Base-by-base conservation (phyloP, 2,888 invertebrate species). In the Diplazon laetatorius region DNA sequence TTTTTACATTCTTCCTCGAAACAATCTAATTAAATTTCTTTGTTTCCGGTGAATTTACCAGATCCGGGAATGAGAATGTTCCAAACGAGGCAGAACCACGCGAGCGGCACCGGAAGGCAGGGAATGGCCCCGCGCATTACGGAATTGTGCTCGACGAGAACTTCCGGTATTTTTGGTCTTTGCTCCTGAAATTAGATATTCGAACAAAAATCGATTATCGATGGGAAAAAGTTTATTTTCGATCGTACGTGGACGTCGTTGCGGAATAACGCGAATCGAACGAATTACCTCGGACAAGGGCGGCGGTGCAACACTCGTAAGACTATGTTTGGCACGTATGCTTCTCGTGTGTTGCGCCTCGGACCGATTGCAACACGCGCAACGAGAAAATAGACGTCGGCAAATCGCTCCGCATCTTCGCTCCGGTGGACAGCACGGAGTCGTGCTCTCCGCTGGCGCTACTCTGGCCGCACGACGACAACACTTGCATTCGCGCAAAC, bases 51-150 rank as follows among this genome's bases (percentile, higher is more conserved):
- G 30, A 1, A 8, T 55, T 90, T 91, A 96, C 97, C 97, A 85
- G 94, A 91, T 73, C 97, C 97, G 0, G 97, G 97, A 62, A 96
- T 89, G 78, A 96, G 87, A 79, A 96, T 93, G 90, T 97, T 97
- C 91, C 96, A 95, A 22, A 97, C 89, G 68, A 97, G 94, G 89
- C 98, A 98, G 89, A 97, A 93, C 94, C 96, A 96, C 6, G 98
- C 98, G 65, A 98, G 92, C 63, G 94, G 95, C 8, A 96, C 92
- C 0, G 98, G 98, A 88, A 99, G 93, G 80, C 97, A 96, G 0
- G 99, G 98, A 82, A 99, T 97, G 35, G 98, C 98, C 22, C 96
- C 97, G 83, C 96, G 95, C 94, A 98, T 98, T 88, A 96, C 93
- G 1, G 97, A 97, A 77, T 94, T 94, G 89, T 96, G 95, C 86